Percentiles rank a stretch among this genome's conserved stretches.
Conservation (phyloP, 2,113 vertebrate species). For the Rhinolophus sinicus region DNA sequence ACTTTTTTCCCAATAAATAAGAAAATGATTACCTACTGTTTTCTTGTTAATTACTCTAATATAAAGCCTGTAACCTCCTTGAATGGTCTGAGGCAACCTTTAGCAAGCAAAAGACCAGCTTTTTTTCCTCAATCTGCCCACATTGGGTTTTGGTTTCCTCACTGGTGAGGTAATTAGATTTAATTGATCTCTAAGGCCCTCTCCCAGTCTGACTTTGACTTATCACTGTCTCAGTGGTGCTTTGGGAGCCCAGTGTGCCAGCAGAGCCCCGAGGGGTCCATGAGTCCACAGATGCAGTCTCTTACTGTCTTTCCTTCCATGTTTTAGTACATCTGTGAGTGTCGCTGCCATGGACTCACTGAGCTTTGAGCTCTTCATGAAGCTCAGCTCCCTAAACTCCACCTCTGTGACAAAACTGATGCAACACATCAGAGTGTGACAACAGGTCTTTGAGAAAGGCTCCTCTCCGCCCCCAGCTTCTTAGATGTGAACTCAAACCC, state of each 20-base stretch:
- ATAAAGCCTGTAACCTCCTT: not conserved
- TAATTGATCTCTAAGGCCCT: not conserved
- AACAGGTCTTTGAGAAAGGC: not conserved
- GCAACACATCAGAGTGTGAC: not conserved
- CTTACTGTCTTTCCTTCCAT: not conserved
- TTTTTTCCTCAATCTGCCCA: not conserved
- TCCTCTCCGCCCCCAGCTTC: not conserved
- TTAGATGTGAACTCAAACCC: conserved; percentile 10
- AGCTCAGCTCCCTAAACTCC: not conserved
- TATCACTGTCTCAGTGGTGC: not conserved
- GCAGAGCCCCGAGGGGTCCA: not conserved
- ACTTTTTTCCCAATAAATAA: not conserved
- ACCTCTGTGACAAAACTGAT: not conserved
- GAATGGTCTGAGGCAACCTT: not conserved
- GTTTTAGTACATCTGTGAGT: not conserved
- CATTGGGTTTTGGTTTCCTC: not conserved
- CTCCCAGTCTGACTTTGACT: not conserved
- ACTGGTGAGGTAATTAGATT: not conserved
- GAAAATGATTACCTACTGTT: not conserved
- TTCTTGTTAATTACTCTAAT: not conserved
- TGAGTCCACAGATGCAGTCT: not conserved
- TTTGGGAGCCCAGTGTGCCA: not conserved
- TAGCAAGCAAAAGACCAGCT: not conserved
- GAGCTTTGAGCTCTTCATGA: not conserved
- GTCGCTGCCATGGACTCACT: not conserved